A percentile compares a stretch with the other conserved stretches of the same genome.
Conservation (phyloP, 2,888 invertebrate genomes). For the Lasius fuliginosus region DNA sequence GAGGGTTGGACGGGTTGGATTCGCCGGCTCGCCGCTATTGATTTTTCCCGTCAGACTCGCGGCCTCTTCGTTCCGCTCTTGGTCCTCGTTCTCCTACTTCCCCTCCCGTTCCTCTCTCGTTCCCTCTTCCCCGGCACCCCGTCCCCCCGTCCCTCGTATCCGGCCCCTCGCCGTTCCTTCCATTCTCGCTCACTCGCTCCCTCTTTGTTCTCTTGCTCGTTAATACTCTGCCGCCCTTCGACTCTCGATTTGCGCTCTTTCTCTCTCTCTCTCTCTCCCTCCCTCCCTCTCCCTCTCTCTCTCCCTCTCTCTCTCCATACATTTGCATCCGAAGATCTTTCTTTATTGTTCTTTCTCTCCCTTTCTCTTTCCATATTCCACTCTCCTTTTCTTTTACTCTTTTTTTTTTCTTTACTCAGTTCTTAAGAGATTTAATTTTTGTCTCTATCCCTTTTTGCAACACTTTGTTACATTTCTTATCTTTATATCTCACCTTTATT, state of each 20-base stretch:
- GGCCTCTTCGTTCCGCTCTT: slow-evolving; percentile 81
- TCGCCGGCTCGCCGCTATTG: slow-evolving; percentile 86
- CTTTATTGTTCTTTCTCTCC: too few species aligned
- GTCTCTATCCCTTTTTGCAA: slow-evolving; percentile 16
- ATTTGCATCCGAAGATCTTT: too few species aligned
- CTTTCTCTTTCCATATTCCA: neutral
- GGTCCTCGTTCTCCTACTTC: slow-evolving; percentile 66
- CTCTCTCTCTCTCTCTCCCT: slow-evolving; percentile 25
- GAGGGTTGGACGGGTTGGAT: slow-evolving; percentile 83
- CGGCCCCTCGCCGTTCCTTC: slow-evolving; percentile 46
- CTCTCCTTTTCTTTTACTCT: neutral
- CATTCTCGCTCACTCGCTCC: slow-evolving; percentile 64
- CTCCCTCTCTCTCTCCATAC: too few species aligned
- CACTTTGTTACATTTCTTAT: slow-evolving; percentile 27
- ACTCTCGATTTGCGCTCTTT: slow-evolving; percentile 51
- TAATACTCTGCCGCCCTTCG: slow-evolving; percentile 51
- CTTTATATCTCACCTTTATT: neutral
- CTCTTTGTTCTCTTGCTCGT: slow-evolving; percentile 63
- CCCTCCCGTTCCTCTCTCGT: slow-evolving; percentile 64
- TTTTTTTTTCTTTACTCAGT: slow-evolving; percentile 17
- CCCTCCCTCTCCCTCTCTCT: slow-evolving; percentile 44
- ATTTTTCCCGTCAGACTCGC: slow-evolving; percentile 86
- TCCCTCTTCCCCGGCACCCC: slow-evolving; percentile 43
- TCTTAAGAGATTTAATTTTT: slow-evolving; percentile 47
- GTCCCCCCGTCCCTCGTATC: slow-evolving; percentile 32